Base-by-base conservation (phyloP, 2,113 vertebrate species). In the Bambusicola thoracicus region DNA sequence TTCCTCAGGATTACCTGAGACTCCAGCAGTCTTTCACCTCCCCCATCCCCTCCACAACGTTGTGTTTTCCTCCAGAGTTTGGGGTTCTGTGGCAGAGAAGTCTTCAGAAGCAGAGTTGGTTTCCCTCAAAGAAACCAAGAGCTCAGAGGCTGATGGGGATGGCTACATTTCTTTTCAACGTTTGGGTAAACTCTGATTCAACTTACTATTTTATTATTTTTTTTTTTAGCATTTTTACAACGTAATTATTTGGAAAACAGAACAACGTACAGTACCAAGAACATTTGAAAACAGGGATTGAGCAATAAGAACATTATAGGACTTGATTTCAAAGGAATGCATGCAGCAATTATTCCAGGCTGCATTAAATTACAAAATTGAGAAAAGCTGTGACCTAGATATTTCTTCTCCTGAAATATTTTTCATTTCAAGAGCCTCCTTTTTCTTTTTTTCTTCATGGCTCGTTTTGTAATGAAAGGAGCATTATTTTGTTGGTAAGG, bases 361-460 rank as follows among this genome's bases (percentile, higher is more conserved):
- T 97, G 97, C 90, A 92, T 92, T 96, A 96, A 96, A 96, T 97
- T 96, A 96, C 59, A 96, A 83, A 97, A 97, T 96, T 94, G 96
- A 95, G 95, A 97, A 97, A 97, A 96, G 96, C 96, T 97, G 97
- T 97, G 96, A 91, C 96, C 96, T 94, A 97, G 85, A 92, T 95
- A 94, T 69, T 96, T 77, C 72, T 94, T 58, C 81, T 81, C 85
- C 73, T 77, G 80, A 93, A 93, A 93, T 91, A 93, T 81, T 96
- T 94, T 94, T 94, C 66, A 19, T 94, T 96, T 96, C 88, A 89
- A 94, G 58, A 8, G 1, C 74, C 66, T 79, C 41, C 21, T 70
- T 70, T 36, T 29, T 16, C 16, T 53, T 70, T 70, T 36, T 51
- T 27, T 14, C 10, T 77, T 76, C 34, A 58, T 66, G 12, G 29